Evolutionary conservation across 2,888 invertebrate genomes (phyloP), one percentile per base, ranked within the genome.

Genomic region (Melanostoma scalare): DNA sequence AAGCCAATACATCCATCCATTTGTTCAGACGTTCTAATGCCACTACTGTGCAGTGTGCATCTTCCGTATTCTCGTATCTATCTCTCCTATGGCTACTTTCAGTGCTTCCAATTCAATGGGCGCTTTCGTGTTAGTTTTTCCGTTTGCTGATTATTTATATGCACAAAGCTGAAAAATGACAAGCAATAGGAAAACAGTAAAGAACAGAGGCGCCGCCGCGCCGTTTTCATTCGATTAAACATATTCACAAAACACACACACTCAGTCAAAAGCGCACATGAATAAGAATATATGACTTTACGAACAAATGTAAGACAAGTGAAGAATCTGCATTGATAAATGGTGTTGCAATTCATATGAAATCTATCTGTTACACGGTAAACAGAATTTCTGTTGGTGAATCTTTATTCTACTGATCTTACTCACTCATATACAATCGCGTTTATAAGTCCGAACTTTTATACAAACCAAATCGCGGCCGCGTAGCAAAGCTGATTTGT

Each of bases 101-200:
- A 6, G 3, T 53, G 67, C 44, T 50, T 48, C 65, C 42, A 63
- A 82, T 73, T 63, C 72, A 68, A 67, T 68, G 50, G 61, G 50
- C 38, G 74, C 78, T 78, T 74, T 84, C 60, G 71, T 78, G 74
- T 78, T 71, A 78, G 74, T 79, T 84, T 82, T 75, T 60, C 78
- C 74, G 79, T 84, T 84, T 78, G 71, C 74, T 46, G 84, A 79
- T 85, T 85, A 85, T 80, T 85, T 85, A 85, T 85, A 78, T 85
- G 85, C 80, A 52, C 56, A 75, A 72, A 72, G 56, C 31, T 63
- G 68, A 53, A 79, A 85, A 86, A 79, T 79, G 86, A 86, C 86
- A 86, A 85, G 86, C 86, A 86, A 86, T 86, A 86, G 86, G 86
- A 85, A 86, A 86, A 85, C 86, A 86, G 86, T 86, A 86, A 86